A percentile compares a stretch with the other conserved stretches of the same genome.
Evolutionary conservation across 2,888 invertebrate genomes (phyloP).

Genomic region (Sphaerophoria taeniata): DNA sequence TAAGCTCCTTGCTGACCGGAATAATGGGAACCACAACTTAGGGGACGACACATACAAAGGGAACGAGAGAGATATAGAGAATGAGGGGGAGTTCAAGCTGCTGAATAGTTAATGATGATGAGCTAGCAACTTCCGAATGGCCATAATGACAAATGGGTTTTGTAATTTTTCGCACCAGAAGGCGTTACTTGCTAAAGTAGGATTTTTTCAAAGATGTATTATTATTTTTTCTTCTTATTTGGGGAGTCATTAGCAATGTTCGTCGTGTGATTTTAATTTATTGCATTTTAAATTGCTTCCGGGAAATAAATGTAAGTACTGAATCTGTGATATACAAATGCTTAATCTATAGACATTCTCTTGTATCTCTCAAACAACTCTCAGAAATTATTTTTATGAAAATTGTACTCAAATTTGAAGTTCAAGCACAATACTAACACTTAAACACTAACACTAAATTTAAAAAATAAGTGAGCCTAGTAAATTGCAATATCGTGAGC

Average conservation of each 20-base stretch:
- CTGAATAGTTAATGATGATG: slow-evolving; percentile 50
- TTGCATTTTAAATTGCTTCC: slow-evolving; percentile 1
- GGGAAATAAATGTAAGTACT: not conserved
- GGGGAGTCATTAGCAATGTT: not conserved
- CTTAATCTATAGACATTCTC: too few species aligned
- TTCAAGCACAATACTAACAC: too few species aligned
- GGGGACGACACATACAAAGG: not conserved
- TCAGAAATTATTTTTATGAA: too few species aligned
- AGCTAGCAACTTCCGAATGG: slow-evolving; percentile 57
- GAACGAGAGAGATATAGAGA: not conserved
- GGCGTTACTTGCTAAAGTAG: not conserved
- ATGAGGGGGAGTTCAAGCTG: not conserved
- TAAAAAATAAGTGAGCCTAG: too few species aligned
- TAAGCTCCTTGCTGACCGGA: not conserved
- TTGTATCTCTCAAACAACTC: too few species aligned
- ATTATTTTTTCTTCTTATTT: not conserved
- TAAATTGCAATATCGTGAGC: too few species aligned
- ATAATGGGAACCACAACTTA: not conserved
- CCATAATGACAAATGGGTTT: slow-evolving; percentile 63
- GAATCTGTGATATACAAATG: not conserved
- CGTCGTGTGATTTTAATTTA: slow-evolving; percentile 17
- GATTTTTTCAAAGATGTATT: not conserved
- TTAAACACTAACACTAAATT: too few species aligned
- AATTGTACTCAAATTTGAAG: too few species aligned
- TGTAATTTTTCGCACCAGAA: slow-evolving; percentile 11